Evolutionary conservation across 2,113 vertebrate genomes (phyloP), one percentile per base, ranked within the genome.

Genomic region (Pipra filicauda): DNA sequence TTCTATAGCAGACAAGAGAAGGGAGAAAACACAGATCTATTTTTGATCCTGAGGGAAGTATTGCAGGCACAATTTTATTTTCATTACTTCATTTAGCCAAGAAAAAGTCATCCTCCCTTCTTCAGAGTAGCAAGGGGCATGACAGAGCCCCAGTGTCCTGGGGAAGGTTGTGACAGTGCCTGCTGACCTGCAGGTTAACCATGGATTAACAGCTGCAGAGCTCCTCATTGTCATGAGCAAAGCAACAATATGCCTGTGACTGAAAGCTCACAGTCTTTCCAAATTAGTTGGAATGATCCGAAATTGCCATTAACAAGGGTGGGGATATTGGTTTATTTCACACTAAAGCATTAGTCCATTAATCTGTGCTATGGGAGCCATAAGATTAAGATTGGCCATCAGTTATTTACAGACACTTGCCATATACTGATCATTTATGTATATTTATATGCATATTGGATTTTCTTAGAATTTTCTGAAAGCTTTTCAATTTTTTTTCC

Each of bases 221-320:
- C 18, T 78, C 55, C 27, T 11, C 33, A 5, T 15, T 44, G 9
- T 20, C 69, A 39, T 11, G 17, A 31, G 28, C 1, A 2, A 23
- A 51, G 39, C 21, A 87, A 73, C 2, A 49, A 8, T 22, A 41
- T 0, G 0, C 1, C 3, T 21, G 9, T 22, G 30, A 5, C 49
- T 67, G 18, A 9, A 82, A 37, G 8, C 23, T 70, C 44, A 20
- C 15, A 15, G 12, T 49, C 15, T 70, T 81, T 81, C 27, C 59
- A 78, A 26, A 81, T 13, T 5, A 10, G 2, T 1, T 48, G 24
- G 21, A 58, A 52, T 66, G 1, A 21, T 75, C n/a, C 44, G 5
- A 89, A 84, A 65, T 27, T 84, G 7, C 11, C 13, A 16, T 57
- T 57, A 35, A 30, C 15, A 61, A 33, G 33, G 7, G 4, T 33